A percentile compares a stretch with the other conserved stretches of the same genome.
Conservation (phyloP, 2,888 invertebrate genomes). For the Cerastis rubricosa region DNA sequence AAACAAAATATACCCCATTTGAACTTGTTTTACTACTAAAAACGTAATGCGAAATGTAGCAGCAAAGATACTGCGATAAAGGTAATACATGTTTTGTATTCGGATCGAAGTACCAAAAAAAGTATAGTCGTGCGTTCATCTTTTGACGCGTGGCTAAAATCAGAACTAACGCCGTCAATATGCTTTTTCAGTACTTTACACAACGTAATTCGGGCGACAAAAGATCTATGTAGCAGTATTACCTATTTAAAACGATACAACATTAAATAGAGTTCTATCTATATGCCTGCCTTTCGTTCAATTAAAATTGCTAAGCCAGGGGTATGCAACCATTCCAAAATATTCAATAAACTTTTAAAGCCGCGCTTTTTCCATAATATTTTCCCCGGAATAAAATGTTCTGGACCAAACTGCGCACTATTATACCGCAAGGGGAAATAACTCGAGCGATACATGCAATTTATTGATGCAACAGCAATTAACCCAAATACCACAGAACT, state of each 20-base stretch:
- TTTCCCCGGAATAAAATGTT: constrained; percentile 20
- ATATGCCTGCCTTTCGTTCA: constrained; percentile 2
- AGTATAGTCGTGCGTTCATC: not conserved
- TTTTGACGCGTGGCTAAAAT: not conserved
- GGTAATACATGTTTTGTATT: not conserved
- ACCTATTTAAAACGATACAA: not conserved
- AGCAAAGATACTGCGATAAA: not conserved
- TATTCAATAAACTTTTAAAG: constrained; percentile 20
- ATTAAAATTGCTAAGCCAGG: not conserved
- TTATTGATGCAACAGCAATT: constrained; percentile 60
- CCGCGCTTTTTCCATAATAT: constrained; percentile 14
- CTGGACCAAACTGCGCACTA: constrained; percentile 25
- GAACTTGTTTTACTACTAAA: no score
- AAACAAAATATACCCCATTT: no score
- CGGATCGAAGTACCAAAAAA: not conserved
- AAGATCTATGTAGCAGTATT: not conserved
- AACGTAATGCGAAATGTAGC: not conserved
- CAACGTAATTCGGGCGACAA: not conserved
- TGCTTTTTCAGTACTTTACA: not conserved
- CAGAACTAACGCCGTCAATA: not conserved
- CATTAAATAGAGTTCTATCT: not conserved
- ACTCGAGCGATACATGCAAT: constrained; percentile 53
- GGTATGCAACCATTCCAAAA: constrained; percentile 1
- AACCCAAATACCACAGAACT: constrained; percentile 63
- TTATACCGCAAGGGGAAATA: constrained; percentile 53